Evolutionary conservation across 2,888 invertebrate genomes (phyloP).

Genomic region (Willowsia nigromaculata): DNA sequence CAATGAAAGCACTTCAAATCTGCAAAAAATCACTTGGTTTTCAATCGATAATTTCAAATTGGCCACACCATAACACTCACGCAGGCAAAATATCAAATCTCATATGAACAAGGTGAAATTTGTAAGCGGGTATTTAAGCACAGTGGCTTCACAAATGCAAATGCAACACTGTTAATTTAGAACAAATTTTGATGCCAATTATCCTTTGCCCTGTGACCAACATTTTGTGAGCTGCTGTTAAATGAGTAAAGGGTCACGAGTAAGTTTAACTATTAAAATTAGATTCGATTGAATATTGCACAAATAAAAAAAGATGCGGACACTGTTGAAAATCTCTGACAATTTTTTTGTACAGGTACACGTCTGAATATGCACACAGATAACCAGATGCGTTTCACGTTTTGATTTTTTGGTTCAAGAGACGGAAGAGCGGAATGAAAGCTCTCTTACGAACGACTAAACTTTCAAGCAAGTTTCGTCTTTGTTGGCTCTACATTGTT

Average conservation of each 20-base stretch:
- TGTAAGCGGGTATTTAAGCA: neutral
- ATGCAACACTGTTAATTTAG: neutral
- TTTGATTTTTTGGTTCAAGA: slow-evolving; percentile 70
- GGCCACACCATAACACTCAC: no score
- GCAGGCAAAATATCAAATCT: no score
- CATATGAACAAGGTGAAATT: no score
- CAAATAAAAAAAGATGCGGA: neutral
- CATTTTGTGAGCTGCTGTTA: neutral
- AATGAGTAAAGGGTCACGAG: neutral
- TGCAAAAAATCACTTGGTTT: no score
- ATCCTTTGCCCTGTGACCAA: neutral
- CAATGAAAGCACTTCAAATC: no score
- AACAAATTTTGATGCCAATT: neutral
- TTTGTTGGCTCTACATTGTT: slow-evolving; percentile 63
- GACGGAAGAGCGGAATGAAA: slow-evolving; percentile 72
- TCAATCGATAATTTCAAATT: no score
- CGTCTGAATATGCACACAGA: neutral
- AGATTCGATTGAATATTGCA: neutral
- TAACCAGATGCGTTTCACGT: slow-evolving; percentile 45
- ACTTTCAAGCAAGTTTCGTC: slow-evolving; percentile 69
- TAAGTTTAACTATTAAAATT: neutral
- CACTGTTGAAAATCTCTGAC: neutral
- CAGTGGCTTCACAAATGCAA: neutral
- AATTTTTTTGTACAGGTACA: neutral
- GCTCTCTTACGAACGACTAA: slow-evolving; percentile 71